A percentile compares a stretch with the other conserved stretches of the same genome.
Evolutionary conservation across 2,888 invertebrate species (phyloP).

Genomic region (Napeogenes inachia): DNA sequence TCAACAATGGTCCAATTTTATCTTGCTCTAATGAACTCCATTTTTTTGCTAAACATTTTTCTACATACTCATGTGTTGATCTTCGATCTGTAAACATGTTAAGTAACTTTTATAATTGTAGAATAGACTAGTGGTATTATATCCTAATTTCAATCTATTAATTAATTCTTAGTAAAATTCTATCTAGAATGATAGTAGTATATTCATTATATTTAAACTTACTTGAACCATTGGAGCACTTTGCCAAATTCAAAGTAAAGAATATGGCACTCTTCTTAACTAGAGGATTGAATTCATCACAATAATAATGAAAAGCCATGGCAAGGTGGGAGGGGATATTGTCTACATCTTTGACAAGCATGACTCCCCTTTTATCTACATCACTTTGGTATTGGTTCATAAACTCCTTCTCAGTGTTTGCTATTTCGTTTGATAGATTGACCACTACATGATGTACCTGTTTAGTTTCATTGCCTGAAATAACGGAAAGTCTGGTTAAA

Average conservation of each 20-base stretch:
- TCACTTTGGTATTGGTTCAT: conserved; percentile 50
- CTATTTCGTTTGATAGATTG: conserved; percentile 45
- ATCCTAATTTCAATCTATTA: neutral
- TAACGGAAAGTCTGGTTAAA: conserved; percentile 2
- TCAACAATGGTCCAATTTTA: conserved; percentile 59
- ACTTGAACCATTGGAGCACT: conserved; percentile 50
- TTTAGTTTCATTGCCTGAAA: conserved; percentile 53
- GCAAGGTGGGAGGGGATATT: conserved; percentile 58
- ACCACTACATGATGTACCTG: conserved; percentile 47
- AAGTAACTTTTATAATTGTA: neutral
- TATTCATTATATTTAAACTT: conserved; percentile 15
- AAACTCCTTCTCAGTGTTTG: conserved; percentile 54
- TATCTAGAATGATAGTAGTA: no score
- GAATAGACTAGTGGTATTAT: neutral
- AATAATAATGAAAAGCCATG: conserved; percentile 73
- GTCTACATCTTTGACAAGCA: conserved; percentile 61
- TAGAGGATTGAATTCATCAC: conserved; percentile 68
- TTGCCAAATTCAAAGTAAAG: conserved; percentile 61
- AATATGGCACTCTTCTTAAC: conserved; percentile 67
- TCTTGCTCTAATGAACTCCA: conserved; percentile 55
- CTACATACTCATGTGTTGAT: conserved; percentile 50
- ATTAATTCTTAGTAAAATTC: neutral
- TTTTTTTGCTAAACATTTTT: conserved; percentile 60
- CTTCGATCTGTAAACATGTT: conserved; percentile 44
- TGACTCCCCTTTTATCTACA: conserved; percentile 53